Evolutionary conservation across 2,888 invertebrate genomes (phyloP).

Genomic region (Eupithecia vulgata): DNA sequence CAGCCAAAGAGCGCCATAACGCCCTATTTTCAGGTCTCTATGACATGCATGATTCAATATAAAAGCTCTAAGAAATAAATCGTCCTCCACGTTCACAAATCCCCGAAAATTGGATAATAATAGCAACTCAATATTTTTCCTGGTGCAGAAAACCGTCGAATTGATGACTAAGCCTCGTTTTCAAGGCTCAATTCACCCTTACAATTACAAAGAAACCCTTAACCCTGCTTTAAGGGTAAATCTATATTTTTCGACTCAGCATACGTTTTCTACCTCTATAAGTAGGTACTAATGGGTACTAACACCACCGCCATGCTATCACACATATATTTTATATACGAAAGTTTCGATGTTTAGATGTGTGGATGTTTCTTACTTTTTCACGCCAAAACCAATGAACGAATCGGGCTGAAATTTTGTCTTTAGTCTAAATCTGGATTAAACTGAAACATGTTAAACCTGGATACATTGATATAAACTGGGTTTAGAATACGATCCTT

Average conservation of each 20-base stretch:
- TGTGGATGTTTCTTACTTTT: background rate
- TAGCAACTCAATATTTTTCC: background rate
- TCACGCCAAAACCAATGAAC: background rate
- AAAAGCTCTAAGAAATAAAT: too few relatives aligned
- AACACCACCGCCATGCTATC: background rate
- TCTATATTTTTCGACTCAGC: slow-evolving; percentile 7
- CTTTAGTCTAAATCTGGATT: background rate
- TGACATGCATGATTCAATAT: too few relatives aligned
- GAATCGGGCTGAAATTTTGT: background rate
- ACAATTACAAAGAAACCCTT: slow-evolving; percentile 11
- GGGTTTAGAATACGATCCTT: background rate
- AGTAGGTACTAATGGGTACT: background rate
- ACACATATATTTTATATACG: background rate
- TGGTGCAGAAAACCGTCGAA: background rate
- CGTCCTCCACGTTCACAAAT: background rate
- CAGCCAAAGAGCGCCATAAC: too few relatives aligned
- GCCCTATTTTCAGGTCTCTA: too few relatives aligned
- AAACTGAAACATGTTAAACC: background rate
- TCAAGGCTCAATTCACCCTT: slow-evolving; percentile 9
- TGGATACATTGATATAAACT: background rate
- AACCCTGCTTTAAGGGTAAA: background rate
- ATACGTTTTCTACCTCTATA: background rate
- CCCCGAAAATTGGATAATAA: background rate
- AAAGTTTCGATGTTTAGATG: background rate
- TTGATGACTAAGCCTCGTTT: slow-evolving; percentile 9